Evolutionary conservation across 2,888 invertebrate species (phyloP).

Genomic region (Agrotis puta): DNA sequence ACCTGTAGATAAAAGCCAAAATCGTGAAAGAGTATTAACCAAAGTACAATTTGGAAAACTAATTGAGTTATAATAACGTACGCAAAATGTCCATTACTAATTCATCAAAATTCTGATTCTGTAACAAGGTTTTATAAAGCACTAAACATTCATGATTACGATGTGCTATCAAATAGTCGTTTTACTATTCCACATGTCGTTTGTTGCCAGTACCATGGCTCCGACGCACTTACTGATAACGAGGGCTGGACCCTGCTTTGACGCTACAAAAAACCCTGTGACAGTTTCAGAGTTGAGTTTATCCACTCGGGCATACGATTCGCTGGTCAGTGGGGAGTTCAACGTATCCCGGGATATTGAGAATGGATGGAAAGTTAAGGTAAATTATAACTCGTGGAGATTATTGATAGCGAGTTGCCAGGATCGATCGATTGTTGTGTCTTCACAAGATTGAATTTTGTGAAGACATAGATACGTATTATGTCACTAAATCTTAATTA

Average conservation of each 20-base stretch:
- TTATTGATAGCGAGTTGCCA: too few relatives aligned
- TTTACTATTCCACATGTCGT: constrained; percentile 13
- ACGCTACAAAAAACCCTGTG: constrained; percentile 42
- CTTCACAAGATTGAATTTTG: too few relatives aligned
- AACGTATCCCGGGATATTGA: constrained; percentile 73
- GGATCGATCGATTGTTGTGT: too few relatives aligned
- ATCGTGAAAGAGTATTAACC: background rate
- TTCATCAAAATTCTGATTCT: constrained; percentile 11
- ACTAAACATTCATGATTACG: background rate
- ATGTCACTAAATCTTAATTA: too few relatives aligned
- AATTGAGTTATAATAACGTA: constrained; percentile 28
- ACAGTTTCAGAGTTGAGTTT: constrained; percentile 73
- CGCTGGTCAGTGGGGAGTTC: constrained; percentile 71
- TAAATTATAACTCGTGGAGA: constrained; percentile 35
- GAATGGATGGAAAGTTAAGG: constrained; percentile 79
- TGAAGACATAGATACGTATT: too few relatives aligned
- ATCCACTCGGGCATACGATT: constrained; percentile 69
- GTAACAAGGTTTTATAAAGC: constrained; percentile 4
- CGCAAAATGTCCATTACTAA: constrained; percentile 1
- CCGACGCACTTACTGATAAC: constrained; percentile 75
- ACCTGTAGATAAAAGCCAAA: constrained; percentile 1
- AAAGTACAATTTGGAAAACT: background rate
- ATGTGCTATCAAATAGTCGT: constrained; percentile 30
- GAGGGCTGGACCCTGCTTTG: constrained; percentile 73
- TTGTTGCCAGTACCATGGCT: constrained; percentile 45